A percentile compares a stretch with the other conserved stretches of the same genome.
Evolutionary conservation across 2,888 invertebrate species (phyloP).

Genomic region (Theretra japonica): DNA sequence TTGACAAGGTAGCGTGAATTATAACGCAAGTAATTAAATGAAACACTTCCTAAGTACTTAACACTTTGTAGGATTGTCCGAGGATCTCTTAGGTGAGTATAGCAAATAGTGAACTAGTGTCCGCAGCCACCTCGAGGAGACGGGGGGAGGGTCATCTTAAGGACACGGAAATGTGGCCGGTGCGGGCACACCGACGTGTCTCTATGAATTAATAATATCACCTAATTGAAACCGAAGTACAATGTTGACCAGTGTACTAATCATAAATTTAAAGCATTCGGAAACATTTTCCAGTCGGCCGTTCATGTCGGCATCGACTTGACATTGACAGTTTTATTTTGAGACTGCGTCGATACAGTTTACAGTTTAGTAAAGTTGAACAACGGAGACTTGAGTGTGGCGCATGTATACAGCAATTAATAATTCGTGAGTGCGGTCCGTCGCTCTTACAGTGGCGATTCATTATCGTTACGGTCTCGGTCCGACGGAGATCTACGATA

Average conservation of each 20-base stretch:
- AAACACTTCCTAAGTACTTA: constrained; percentile 78
- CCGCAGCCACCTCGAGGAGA: constrained; percentile 47
- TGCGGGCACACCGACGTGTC: constrained; percentile 70
- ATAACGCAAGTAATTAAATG: constrained; percentile 56
- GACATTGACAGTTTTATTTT: constrained; percentile 34
- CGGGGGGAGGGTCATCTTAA: constrained; percentile 75
- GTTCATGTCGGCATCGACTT: constrained; percentile 32
- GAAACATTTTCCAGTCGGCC: constrained; percentile 24
- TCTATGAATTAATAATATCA: constrained; percentile 79
- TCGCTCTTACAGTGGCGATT: constrained; percentile 78
- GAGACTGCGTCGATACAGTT: constrained; percentile 37
- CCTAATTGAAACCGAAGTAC: constrained; percentile 79
- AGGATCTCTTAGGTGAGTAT: constrained; percentile 68
- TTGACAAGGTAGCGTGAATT: neutral
- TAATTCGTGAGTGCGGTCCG: constrained; percentile 85
- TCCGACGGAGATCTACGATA: constrained; percentile 81
- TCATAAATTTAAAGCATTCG: constrained; percentile 63
- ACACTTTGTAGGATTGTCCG: constrained; percentile 56
- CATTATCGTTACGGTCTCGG: constrained; percentile 81
- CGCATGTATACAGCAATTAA: constrained; percentile 72
- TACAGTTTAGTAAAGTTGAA: constrained; percentile 54
- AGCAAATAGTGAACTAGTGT: constrained; percentile 78
- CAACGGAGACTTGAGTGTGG: constrained; percentile 54
- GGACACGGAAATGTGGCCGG: constrained; percentile 74
- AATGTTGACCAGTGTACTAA: constrained; percentile 63